Conservation (phyloP, 92 coral and sea anemone genomes). For the Diadumene lineata region DNA sequence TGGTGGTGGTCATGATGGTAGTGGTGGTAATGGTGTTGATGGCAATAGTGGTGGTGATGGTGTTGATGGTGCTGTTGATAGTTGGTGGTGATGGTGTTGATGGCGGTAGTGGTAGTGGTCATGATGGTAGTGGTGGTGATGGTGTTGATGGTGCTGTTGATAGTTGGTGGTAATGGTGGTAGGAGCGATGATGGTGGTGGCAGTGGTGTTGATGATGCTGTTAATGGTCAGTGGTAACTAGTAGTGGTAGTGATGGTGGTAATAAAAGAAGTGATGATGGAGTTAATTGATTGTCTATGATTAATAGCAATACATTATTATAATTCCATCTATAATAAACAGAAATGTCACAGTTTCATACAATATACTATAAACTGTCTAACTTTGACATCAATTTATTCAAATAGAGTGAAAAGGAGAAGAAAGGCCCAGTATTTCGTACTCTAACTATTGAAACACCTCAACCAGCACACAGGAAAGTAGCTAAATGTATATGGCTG, state of each 20-base stretch:
- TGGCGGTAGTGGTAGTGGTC: background rate
- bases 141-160: background rate
- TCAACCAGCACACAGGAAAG: constrained; percentile 55
- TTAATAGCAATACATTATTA: background rate
- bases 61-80: background rate
- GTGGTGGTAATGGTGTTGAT: background rate
- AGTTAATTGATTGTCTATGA: background rate
- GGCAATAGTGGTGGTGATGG: background rate
- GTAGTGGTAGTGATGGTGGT: too few species aligned
- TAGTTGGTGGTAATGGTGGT: too few species aligned
- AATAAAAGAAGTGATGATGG: too few species aligned
- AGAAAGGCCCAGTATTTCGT: constrained; percentile 59
- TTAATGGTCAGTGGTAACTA: too few species aligned
- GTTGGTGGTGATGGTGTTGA: background rate
- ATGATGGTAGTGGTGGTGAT: background rate
- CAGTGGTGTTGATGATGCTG: background rate
- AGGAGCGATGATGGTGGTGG: background rate
- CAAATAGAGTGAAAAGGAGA: constrained; percentile 72
- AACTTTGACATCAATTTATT: background rate
- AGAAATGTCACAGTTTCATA: too few species aligned
- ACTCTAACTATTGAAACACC: constrained; percentile 48
- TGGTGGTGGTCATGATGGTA: background rate
- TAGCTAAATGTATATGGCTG: constrained; percentile 76
- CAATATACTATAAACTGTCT: too few species aligned
- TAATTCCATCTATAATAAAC: too few species aligned